Evolutionary conservation across 1,140 invertebrate species (phyloP).

Genomic region (Cydia amplana): DNA sequence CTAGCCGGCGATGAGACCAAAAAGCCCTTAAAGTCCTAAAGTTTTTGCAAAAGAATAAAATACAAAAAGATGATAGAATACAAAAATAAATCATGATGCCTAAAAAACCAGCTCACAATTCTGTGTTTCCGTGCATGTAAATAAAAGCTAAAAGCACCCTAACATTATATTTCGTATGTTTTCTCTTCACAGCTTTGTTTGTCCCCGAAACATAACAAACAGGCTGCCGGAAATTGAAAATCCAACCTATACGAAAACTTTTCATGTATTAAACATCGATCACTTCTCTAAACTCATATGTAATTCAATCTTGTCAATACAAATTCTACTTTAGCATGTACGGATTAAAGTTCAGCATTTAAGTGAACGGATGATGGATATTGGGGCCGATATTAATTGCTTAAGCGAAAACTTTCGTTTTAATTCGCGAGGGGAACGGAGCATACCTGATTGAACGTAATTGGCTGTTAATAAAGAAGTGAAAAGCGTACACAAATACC

Average conservation of each 20-base stretch:
- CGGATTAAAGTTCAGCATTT: neutral
- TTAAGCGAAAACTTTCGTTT: neutral
- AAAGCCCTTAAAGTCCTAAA: too few species aligned
- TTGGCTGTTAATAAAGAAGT: neutral
- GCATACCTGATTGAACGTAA: neutral
- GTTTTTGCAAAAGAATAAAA: too few species aligned
- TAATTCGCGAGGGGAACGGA: neutral
- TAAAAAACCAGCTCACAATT: too few species aligned
- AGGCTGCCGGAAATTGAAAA: slow-evolving; percentile 24
- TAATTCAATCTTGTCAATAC: neutral
- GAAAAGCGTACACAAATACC: neutral
- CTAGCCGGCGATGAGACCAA: too few species aligned
- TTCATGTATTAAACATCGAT: neutral
- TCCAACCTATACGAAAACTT: slow-evolving; percentile 15
- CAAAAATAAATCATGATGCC: too few species aligned
- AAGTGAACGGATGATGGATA: neutral
- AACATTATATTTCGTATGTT: neutral
- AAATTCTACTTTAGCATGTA: neutral
- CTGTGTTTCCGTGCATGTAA: too few species aligned
- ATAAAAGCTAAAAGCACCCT: neutral
- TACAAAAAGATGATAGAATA: too few species aligned
- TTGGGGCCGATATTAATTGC: neutral
- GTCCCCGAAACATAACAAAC: neutral
- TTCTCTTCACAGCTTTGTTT: slow-evolving; percentile 4
- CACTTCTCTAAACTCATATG: neutral